phyloP scores from a whole-genome alignment of 2,797 vertebrate genomes.

The Yasuhikotakia modesta region DNA sequence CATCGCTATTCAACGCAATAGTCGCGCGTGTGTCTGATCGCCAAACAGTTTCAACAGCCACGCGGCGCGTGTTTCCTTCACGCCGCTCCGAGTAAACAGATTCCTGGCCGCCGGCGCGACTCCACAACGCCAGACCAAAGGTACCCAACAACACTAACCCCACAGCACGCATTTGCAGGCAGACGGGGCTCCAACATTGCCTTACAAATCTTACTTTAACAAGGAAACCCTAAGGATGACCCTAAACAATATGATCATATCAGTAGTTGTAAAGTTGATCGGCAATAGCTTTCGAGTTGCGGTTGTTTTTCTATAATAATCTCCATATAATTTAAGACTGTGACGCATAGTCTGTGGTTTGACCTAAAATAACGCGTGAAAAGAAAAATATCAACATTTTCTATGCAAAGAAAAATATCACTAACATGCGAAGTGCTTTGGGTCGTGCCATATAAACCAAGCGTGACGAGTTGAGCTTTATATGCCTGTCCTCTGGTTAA shows the following conservation, averaged over 20 bases:
- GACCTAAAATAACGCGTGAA: background rate
- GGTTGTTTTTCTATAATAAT: background rate
- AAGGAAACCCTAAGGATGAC: no score
- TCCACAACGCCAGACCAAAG: constrained; percentile 18
- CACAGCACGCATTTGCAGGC: constrained; percentile 40
- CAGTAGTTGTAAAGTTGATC: background rate
- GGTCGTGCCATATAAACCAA: background rate
- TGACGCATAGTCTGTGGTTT: background rate
- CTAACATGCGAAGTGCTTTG: background rate
- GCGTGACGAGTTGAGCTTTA: background rate
- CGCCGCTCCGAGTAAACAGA: background rate
- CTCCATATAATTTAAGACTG: background rate
- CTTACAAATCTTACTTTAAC: background rate
- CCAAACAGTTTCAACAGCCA: background rate
- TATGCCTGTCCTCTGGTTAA: constrained; percentile 1
- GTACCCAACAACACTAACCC: constrained; percentile 48
- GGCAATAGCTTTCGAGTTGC: background rate
- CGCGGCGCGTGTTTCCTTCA: background rate
- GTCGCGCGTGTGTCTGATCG: background rate
- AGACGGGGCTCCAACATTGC: constrained; percentile 17
- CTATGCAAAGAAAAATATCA: no score
- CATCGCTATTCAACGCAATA: constrained; percentile 44
- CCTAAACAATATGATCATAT: background rate
- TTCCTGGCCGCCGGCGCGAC: constrained; percentile 30
- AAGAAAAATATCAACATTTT: no score